Percentiles rank a stretch among this genome's conserved stretches.
phyloP scores from a whole-genome alignment of 37 sponge, comb jelly and placozoan species.

The Hormiphora californensis region DNA sequence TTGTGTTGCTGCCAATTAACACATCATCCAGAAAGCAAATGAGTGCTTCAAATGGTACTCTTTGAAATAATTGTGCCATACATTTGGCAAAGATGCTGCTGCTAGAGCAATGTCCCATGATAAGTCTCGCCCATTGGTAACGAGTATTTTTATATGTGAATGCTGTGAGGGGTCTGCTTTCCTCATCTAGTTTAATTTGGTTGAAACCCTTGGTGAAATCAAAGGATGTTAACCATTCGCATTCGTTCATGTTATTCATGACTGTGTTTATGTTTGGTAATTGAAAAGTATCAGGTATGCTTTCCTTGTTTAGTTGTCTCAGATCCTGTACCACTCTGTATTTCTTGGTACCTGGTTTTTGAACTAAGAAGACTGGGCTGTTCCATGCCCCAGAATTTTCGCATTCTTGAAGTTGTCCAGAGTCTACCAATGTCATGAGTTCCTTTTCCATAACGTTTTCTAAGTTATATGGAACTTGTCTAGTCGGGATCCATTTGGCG shows the following conservation, averaged over 20 bases:
- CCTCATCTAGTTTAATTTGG: not conserved
- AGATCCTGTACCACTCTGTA: conserved; percentile 15
- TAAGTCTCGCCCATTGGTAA: not conserved
- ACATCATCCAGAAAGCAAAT: not conserved
- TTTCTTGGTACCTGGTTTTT: not conserved
- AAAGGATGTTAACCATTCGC: conserved; percentile 12
- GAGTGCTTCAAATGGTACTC: not conserved
- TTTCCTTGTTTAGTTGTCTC: not conserved
- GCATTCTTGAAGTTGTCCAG: not conserved
- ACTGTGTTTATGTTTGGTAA: conserved; percentile 28
- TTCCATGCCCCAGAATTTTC: not conserved
- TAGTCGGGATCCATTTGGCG: conserved; percentile 21
- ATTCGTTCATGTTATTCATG: conserved; percentile 1
- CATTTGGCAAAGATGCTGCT: not conserved
- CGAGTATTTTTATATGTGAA: not conserved
- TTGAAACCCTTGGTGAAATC: not conserved
- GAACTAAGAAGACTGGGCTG: not conserved
- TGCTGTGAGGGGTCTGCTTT: not conserved
- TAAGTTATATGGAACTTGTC: not conserved
- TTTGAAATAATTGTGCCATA: not conserved
- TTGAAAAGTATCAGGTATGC: not conserved
- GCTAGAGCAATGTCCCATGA: not conserved
- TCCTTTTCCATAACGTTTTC: conserved; percentile 1
- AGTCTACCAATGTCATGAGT: not conserved
- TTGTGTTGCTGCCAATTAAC: not conserved